Evolutionary conservation across 2,797 vertebrate species (phyloP).

Genomic region (Linurgus olivaceus): DNA sequence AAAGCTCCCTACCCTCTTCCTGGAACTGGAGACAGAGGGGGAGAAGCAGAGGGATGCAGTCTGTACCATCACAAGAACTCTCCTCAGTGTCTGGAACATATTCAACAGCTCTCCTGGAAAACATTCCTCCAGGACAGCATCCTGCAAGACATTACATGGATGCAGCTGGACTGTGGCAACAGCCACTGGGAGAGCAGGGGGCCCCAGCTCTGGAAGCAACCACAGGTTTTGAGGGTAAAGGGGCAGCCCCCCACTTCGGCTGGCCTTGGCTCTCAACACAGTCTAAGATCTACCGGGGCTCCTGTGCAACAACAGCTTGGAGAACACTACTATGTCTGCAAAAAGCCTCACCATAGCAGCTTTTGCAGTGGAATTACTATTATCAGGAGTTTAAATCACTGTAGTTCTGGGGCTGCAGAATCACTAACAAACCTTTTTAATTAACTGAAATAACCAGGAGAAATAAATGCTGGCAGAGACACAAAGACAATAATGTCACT

Average conservation of each 20-base stretch:
- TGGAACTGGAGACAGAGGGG: background rate
- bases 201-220: accelerated
- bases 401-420: background rate
- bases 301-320: accelerated
- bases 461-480: background rate
- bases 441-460: background rate
- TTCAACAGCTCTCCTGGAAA: background rate
- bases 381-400: background rate
- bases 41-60: background rate
- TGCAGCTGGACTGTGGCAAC: accelerated
- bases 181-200: accelerated
- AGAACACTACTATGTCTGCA: accelerated
- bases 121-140: accelerated
- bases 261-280: background rate
- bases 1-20: background rate
- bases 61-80: background rate
- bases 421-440: background rate
- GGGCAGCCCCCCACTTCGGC: background rate
- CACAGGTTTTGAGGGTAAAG: accelerated
- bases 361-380: background rate
- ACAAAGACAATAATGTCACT: background rate
- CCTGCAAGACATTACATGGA: accelerated
- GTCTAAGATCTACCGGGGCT: background rate
- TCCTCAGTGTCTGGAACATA: background rate
- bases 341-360: background rate